Evolutionary conservation across 2,888 invertebrate species (phyloP).

Genomic region (Meiosimyza decipiens): DNA sequence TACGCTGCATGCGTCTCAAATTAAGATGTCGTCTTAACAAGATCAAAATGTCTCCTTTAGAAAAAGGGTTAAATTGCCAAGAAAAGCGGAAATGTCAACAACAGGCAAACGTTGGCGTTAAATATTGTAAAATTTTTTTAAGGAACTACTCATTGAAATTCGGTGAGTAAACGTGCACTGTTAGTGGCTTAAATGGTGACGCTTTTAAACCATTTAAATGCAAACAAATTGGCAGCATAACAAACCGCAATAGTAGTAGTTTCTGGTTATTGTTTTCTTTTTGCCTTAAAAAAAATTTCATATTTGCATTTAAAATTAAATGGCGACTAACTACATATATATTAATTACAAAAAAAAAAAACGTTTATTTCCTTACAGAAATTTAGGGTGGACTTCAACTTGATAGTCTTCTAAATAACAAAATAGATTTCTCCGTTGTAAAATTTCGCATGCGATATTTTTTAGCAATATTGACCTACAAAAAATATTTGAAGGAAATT

Average conservation of each 20-base stretch:
- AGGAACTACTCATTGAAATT: background rate
- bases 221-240: background rate
- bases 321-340: too few relatives aligned
- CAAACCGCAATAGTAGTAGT: background rate
- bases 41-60: slow-evolving; percentile 53
- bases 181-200: background rate
- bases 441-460: too few relatives aligned
- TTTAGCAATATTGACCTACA: too few relatives aligned
- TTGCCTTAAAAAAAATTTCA: too few relatives aligned
- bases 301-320: too few relatives aligned
- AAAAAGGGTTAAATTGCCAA: slow-evolving; percentile 48
- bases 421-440: too few relatives aligned
- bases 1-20: slow-evolving; percentile 36
- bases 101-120: slow-evolving; percentile 44
- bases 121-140: background rate
- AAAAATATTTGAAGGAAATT: too few relatives aligned
- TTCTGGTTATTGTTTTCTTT: too few relatives aligned
- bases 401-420: too few relatives aligned
- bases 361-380: too few relatives aligned
- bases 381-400: too few relatives aligned
- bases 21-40: slow-evolving; percentile 41
- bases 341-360: too few relatives aligned
- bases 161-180: background rate
- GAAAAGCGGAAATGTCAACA: slow-evolving; percentile 52
- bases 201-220: background rate